Percentiles rank a stretch among this genome's conserved stretches.
Conservation (phyloP, 2,797 vertebrate species). For the Gymnopithys bicolor region DNA sequence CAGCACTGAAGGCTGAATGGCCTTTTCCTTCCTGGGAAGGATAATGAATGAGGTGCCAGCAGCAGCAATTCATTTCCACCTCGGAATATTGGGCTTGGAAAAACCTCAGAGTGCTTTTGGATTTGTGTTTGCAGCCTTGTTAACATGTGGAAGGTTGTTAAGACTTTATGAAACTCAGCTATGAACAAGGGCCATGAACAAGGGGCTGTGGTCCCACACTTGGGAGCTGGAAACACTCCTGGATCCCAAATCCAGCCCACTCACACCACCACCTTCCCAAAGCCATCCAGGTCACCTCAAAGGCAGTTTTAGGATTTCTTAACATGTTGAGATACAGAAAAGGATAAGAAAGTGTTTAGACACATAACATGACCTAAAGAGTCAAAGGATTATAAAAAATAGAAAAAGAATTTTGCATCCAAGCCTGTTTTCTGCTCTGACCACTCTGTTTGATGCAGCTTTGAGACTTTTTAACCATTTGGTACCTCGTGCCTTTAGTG, state of each 20-base stretch:
- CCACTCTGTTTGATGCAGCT: neutral
- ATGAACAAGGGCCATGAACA: accelerated
- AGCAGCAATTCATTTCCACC: neutral
- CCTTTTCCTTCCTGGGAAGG: neutral
- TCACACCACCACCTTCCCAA: neutral
- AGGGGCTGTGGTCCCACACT: neutral
- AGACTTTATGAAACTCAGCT: neutral
- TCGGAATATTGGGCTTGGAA: neutral
- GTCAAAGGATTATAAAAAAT: neutral
- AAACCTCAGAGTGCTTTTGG: neutral
- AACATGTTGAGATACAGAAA: neutral
- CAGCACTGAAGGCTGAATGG: neutral
- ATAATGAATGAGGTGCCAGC: neutral
- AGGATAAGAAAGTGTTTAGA: neutral
- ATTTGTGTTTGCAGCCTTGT: neutral
- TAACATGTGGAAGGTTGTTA: neutral
- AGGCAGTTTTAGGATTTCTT: neutral
- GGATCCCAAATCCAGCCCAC: neutral
- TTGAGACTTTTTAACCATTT: neutral
- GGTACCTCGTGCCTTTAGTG: neutral
- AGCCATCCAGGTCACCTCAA: neutral
- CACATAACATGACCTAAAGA: neutral
- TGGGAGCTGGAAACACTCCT: neutral
- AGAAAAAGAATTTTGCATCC: neutral
- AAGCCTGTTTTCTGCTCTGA: neutral